Conservation (phyloP, 2,113 vertebrate genomes). For the Amphilophus citrinellus region DNA sequence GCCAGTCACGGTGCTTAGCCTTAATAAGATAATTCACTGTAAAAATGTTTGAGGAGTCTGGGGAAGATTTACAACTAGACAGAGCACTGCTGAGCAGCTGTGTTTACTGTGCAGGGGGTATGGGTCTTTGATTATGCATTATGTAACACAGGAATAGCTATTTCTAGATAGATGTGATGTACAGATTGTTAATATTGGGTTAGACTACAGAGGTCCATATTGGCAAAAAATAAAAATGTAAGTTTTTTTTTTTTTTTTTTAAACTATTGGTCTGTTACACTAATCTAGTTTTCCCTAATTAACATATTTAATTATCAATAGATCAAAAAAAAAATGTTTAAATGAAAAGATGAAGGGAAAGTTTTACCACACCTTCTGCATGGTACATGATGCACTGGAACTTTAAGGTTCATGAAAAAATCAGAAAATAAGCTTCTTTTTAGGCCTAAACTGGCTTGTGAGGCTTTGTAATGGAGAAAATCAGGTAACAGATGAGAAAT, state of each 20-base stretch:
- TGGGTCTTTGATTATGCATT: neutral
- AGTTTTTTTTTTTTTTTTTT: fast-evolving
- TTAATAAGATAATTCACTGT: constrained; percentile 42
- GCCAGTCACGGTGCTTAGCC: neutral
- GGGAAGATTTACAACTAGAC: constrained; percentile 34
- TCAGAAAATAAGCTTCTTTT: no score
- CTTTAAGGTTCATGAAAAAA: no score
- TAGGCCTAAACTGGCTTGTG: no score
- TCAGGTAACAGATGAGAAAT: no score
- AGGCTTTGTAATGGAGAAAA: no score
- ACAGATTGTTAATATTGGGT: neutral
- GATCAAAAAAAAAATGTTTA: no score
- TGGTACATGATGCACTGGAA: no score
- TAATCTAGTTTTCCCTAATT: no score
- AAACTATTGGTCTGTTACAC: no score
- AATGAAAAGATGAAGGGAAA: no score
- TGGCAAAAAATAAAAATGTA: neutral
- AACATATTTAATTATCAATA: no score
- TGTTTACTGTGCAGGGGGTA: neutral
- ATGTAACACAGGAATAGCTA: constrained; percentile 41
- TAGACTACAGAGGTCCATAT: neutral
- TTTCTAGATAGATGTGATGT: neutral
- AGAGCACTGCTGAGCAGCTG: constrained; percentile 6
- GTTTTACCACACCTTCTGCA: no score
- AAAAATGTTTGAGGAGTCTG: constrained; percentile 30